Conservation (phyloP, 2,797 vertebrate genomes). For the Acrocephalus scirpaceus region DNA sequence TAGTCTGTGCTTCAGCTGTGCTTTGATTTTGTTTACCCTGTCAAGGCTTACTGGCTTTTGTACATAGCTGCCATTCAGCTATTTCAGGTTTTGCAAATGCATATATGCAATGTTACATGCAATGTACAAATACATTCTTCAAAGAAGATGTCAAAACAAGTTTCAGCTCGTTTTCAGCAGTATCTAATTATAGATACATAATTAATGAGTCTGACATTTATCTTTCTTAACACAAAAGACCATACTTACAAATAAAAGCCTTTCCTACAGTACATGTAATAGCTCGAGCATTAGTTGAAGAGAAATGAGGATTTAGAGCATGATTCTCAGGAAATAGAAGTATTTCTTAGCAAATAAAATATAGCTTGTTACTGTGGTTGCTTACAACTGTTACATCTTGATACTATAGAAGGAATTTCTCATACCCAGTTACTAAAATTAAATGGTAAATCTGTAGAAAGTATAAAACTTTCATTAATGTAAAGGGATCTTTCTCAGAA, state of each 20-base stretch:
- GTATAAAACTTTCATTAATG: background rate
- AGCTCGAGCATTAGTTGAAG: background rate
- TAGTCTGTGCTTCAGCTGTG: slow-evolving; percentile 1
- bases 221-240: slow-evolving; percentile 67
- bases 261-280: slow-evolving; percentile 6
- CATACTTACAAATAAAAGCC: slow-evolving; percentile 28
- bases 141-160: slow-evolving; percentile 72
- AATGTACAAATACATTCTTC: slow-evolving; percentile 67
- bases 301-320: background rate
- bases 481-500: background rate
- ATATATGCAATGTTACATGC: slow-evolving; percentile 47
- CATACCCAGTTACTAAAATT: background rate
- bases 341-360: background rate
- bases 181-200: slow-evolving; percentile 69
- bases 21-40: slow-evolving; percentile 61
- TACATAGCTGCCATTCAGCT: slow-evolving; percentile 45
- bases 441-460: background rate
- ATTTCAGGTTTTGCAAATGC: slow-evolving; percentile 55
- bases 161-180: slow-evolving; percentile 62
- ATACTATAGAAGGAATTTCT: background rate
- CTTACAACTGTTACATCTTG: background rate
- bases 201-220: slow-evolving; percentile 70
- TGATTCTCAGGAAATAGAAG: background rate
- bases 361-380: background rate
- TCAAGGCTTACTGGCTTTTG: slow-evolving; percentile 30